These are phyloP conservation scores for Argentina silus DNA, from an alignment of 2,797 vertebrate species.

Conservation along the genomic window DNA sequence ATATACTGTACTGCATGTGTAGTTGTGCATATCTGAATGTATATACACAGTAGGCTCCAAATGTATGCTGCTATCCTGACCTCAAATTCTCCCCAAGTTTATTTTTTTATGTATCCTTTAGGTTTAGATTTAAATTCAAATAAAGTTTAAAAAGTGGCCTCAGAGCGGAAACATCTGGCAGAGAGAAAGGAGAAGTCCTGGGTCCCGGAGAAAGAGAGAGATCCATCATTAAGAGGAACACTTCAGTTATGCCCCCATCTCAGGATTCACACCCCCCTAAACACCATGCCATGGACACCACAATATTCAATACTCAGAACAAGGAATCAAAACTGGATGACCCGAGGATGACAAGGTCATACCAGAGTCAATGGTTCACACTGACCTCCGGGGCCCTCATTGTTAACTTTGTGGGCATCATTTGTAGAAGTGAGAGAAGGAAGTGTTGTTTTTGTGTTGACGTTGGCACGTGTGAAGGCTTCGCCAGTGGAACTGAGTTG, in stretches of 20 bases:
- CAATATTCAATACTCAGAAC: conserved; percentile 7
- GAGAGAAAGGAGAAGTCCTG: conserved; percentile 53
- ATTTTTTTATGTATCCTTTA: too few relatives aligned
- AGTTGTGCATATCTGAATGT: too few relatives aligned
- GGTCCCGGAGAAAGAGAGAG: conserved; percentile 28
- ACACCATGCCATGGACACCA: neutral
- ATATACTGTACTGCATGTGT: too few relatives aligned
- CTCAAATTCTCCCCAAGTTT: too few relatives aligned
- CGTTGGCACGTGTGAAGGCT: conserved; percentile 59
- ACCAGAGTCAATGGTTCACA: conserved; percentile 20
- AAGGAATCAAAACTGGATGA: conserved; percentile 43
- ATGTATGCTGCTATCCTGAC: too few relatives aligned
- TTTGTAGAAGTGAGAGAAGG: conserved; percentile 86
- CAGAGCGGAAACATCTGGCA: conserved; percentile 55
- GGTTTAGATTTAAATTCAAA: too few relatives aligned
- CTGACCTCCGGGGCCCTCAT: conserved; percentile 27
- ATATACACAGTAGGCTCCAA: too few relatives aligned
- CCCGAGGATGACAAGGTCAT: neutral
- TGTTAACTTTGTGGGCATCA: conserved; percentile 38
- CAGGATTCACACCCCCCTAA: neutral
- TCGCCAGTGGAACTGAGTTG: conserved; percentile 17
- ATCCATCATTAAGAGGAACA: conserved; percentile 20
- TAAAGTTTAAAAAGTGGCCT: conserved; percentile 17
- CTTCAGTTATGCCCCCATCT: conserved; percentile 7
- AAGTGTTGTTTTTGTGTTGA: conserved; percentile 72